phyloP scores from a whole-genome alignment of 1,140 invertebrate genomes.

The Platyura marginata region DNA sequence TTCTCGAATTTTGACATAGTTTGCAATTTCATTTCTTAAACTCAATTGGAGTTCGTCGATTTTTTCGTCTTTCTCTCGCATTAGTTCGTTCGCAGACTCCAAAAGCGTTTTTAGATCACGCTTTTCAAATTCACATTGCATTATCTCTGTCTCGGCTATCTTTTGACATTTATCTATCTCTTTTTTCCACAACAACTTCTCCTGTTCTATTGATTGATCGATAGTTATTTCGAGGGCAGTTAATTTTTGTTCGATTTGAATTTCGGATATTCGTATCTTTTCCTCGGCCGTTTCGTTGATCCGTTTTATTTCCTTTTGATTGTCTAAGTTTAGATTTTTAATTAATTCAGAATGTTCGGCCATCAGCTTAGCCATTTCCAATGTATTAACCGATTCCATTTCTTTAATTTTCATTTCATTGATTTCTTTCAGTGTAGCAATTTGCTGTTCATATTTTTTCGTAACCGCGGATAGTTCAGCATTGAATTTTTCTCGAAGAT shows the following conservation, averaged over 20 bases:
- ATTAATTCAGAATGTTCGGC: background rate
- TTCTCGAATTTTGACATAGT: conserved; percentile 20
- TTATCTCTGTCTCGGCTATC: conserved; percentile 28
- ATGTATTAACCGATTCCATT: conserved; percentile 1
- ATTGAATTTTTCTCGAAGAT: conserved; percentile 18
- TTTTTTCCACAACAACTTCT: conserved; percentile 23
- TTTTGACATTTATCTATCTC: conserved; percentile 31
- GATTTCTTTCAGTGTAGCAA: conserved; percentile 5
- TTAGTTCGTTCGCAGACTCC: conserved; percentile 20
- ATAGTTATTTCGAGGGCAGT: conserved; percentile 22
- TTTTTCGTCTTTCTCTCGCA: conserved; percentile 23
- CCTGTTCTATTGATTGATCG: conserved; percentile 22
- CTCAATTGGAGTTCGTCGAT: conserved; percentile 15
- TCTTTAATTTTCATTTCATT: conserved; percentile 4
- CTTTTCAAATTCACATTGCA: conserved; percentile 29
- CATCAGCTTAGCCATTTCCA: conserved; percentile 1
- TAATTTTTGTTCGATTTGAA: conserved; percentile 23
- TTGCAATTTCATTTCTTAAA: conserved; percentile 16
- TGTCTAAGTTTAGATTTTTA: conserved; percentile 10
- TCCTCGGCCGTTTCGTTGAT: conserved; percentile 16
- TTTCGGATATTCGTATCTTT: conserved; percentile 13
- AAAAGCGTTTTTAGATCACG: conserved; percentile 25
- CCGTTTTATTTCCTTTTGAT: conserved; percentile 10
- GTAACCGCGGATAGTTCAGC: conserved; percentile 17
- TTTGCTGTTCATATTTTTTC: conserved; percentile 11